Base-by-base conservation (phyloP, 2,888 invertebrate species). In the Hemithea aestivaria region DNA sequence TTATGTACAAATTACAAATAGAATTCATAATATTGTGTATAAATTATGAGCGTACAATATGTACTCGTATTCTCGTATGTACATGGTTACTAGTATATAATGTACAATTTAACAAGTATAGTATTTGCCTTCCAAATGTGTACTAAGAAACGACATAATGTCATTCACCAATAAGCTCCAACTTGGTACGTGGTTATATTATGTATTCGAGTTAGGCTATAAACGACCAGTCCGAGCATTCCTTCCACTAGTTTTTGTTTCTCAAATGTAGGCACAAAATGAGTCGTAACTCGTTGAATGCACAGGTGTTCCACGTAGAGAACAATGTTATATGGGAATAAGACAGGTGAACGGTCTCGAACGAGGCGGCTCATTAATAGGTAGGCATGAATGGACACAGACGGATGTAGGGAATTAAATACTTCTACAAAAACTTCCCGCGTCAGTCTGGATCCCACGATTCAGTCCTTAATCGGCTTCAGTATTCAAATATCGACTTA, bases 331-430 rank as follows among this genome's bases (percentile, higher is more conserved):
- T 35, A 38, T 16, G 42, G 32, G 38, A 33, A 26, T 20, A 20
- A 31, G 28, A 44, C 53, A 45, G 45, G 45, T 49, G 47, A 48
- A 37, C 42, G 32, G 24, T 38, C 40, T 27, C 31, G 23, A 45
- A 40, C 21, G 24, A 27, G 43, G 28, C 38, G 28, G 7, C 40
- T 46, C 46, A 47, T 52, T 47, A 49, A 52, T 49, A 50, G 46
- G 41, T 23, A 27, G 33, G 7, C 43, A 37, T 53, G 48, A 50
- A 53, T 50, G 45, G 45, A 38, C 32, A 20, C 32, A 33, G 33
- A 45, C 35, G 40, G 43, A 48, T 47, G 38, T 30, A 10, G 40
- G 27, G 30, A 41, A 40, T 30, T 40, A 29, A 34, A 43, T 8
- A 41, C 27, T 16, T 24, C 26, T 21, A 40, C 30, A 27, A 41